A percentile compares a stretch with the other conserved stretches of the same genome.
Conservation (phyloP, 1,140 invertebrate genomes). For the Drosophila erecta region DNA sequence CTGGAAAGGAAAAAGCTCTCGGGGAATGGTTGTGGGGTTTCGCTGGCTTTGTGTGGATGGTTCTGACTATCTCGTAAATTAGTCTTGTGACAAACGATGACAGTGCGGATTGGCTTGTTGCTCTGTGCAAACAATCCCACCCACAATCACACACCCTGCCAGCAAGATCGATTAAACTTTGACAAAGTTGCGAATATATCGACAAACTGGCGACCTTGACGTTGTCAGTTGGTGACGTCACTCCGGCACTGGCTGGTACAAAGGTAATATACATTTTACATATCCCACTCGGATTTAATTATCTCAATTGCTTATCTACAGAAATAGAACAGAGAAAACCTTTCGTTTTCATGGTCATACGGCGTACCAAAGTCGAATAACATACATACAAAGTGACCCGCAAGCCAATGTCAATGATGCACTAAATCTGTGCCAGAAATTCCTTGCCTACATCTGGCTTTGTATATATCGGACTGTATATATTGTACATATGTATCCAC, state of each 20-base stretch:
- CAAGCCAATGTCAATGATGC: slow-evolving; percentile 79
- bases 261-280: slow-evolving; percentile 10
- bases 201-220: slow-evolving; percentile 31
- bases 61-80: slow-evolving; percentile 79
- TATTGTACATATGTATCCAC: not conserved
- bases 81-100: slow-evolving; percentile 82
- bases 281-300: slow-evolving; percentile 40
- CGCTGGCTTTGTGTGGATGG: slow-evolving; percentile 19
- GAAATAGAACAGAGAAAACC: slow-evolving; percentile 58
- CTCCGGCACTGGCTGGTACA: slow-evolving; percentile 17
- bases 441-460: slow-evolving; percentile 20
- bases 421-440: slow-evolving; percentile 64
- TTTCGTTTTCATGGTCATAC: slow-evolving; percentile 51
- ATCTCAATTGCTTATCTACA: slow-evolving; percentile 47
- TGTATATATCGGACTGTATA: slow-evolving; percentile 2
- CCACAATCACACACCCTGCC: slow-evolving; percentile 2
- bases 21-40: slow-evolving; percentile 26
- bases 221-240: slow-evolving; percentile 39
- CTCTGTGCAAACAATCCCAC: slow-evolving; percentile 39
- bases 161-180: slow-evolving; percentile 76
- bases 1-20: slow-evolving; percentile 47
- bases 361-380: slow-evolving; percentile 64
- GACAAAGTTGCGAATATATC: slow-evolving; percentile 42
- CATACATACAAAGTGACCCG: slow-evolving; percentile 42
- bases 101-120: slow-evolving; percentile 51